A percentile compares a stretch with the other conserved stretches of the same genome.
These are phyloP conservation scores for Macrocentrus cingulum DNA, from an alignment of 1,140 invertebrate genomes.

Conservation along the genomic window DNA sequence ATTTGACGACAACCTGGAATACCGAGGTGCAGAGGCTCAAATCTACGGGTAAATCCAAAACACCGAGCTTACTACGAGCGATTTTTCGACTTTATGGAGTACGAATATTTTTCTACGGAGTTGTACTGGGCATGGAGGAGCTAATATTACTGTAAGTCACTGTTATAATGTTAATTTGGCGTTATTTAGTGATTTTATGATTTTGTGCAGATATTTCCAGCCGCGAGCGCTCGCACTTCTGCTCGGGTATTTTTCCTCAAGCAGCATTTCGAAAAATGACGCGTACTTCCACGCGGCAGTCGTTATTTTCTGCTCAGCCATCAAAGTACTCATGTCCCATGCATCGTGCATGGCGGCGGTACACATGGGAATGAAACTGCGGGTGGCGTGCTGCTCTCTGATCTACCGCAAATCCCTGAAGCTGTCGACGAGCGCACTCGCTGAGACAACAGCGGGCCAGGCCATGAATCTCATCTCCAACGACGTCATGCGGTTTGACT, in stretches of 20 bases:
- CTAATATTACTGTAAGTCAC: slow-evolving; percentile 57
- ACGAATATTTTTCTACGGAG: slow-evolving; percentile 57
- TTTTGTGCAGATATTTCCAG: too few species aligned
- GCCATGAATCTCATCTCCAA: slow-evolving; percentile 88
- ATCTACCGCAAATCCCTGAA: slow-evolving; percentile 78
- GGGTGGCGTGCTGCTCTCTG: slow-evolving; percentile 76
- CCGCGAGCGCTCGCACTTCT: slow-evolving; percentile 70
- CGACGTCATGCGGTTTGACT: slow-evolving; percentile 75
- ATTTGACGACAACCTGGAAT: slow-evolving; percentile 48
- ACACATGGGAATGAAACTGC: slow-evolving; percentile 73
- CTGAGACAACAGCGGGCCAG: slow-evolving; percentile 78
- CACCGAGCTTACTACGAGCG: slow-evolving; percentile 60
- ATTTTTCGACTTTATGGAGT: slow-evolving; percentile 61
- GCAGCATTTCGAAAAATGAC: slow-evolving; percentile 51
- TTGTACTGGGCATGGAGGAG: slow-evolving; percentile 58
- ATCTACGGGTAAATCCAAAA: slow-evolving; percentile 39
- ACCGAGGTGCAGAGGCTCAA: slow-evolving; percentile 33
- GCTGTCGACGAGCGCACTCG: slow-evolving; percentile 69
- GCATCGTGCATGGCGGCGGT: slow-evolving; percentile 76
- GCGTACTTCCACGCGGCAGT: slow-evolving; percentile 72
- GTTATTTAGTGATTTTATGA: too few species aligned
- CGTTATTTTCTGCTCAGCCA: slow-evolving; percentile 66
- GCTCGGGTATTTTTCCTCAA: slow-evolving; percentile 67
- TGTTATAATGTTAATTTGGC: neutral
- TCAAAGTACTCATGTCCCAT: slow-evolving; percentile 73